phyloP scores from a whole-genome alignment of 2,797 vertebrate species.

The Protosalanx chinensis region DNA sequence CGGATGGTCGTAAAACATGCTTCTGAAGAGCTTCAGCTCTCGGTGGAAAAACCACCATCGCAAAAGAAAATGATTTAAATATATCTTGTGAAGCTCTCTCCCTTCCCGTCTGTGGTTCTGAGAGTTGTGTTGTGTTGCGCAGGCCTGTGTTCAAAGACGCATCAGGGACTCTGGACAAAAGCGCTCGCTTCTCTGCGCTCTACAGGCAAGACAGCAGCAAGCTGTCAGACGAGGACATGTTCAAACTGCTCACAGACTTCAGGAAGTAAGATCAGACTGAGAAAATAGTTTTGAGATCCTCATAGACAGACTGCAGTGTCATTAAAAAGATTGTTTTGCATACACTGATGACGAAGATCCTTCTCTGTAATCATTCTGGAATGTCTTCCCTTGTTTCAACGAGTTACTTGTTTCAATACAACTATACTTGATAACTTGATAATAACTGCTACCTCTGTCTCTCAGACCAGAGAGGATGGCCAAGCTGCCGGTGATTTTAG shows the following conservation, averaged over 20 bases:
- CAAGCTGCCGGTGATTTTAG: conserved; percentile 94
- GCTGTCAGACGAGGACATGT: conserved; percentile 94
- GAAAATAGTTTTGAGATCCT: background rate
- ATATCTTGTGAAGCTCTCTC: background rate
- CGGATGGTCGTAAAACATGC: background rate
- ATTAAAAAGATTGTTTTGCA: background rate
- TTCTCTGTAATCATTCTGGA: too few species aligned
- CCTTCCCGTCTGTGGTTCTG: background rate
- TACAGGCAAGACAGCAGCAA: conserved; percentile 97
- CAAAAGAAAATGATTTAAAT: background rate
- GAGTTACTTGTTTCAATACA: too few species aligned
- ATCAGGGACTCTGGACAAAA: conserved; percentile 91
- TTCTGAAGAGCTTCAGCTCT: background rate
- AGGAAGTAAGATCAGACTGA: conserved; percentile 82
- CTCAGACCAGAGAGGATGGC: conserved; percentile 95
- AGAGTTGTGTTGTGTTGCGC: background rate
- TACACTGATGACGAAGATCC: too few species aligned
- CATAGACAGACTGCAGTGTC: background rate
- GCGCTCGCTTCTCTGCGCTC: conserved; percentile 86
- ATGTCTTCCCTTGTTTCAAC: too few species aligned
- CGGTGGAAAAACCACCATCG: background rate
- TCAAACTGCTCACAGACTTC: conserved; percentile 93
- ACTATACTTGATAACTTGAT: background rate
- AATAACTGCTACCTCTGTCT: conserved; percentile 12
- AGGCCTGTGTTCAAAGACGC: conserved; percentile 93